A percentile compares a stretch with the other conserved stretches of the same genome.
Evolutionary conservation across 2,113 vertebrate genomes (phyloP).

Genomic region (Notarius quadriscutis): DNA sequence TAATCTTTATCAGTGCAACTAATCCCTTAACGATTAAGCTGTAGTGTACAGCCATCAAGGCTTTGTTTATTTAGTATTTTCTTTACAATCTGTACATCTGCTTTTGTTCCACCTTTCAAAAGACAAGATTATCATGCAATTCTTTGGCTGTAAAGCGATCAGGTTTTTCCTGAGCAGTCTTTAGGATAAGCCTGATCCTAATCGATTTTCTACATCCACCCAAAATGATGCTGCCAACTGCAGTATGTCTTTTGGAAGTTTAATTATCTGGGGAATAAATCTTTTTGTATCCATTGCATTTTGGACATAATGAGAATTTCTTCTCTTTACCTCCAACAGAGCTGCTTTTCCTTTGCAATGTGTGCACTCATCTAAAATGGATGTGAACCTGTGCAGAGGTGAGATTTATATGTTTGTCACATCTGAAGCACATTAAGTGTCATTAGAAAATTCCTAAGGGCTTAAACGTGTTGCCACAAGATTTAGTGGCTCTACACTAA

Average conservation of each 20-base stretch:
- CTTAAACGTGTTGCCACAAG: conserved; percentile 2
- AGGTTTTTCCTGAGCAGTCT: neutral
- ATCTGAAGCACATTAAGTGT: conserved; percentile 17
- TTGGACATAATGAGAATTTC: neutral
- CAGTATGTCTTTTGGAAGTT: neutral
- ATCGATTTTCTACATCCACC: neutral
- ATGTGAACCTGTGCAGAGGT: neutral
- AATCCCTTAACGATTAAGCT: no score
- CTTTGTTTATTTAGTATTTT: neutral
- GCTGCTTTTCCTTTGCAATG: no score
- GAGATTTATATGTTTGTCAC: conserved; percentile 22
- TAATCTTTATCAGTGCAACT: no score
- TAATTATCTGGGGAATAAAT: neutral
- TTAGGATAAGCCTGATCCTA: neutral
- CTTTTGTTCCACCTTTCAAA: neutral
- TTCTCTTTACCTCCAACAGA: neutral
- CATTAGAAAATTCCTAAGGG: conserved; percentile 21
- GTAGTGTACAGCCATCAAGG: no score
- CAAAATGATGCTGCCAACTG: neutral
- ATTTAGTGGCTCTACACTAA: conserved; percentile 6
- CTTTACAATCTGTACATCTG: neutral
- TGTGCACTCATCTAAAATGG: neutral
- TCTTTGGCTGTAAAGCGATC: neutral
- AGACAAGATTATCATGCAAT: neutral
- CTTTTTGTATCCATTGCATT: neutral